Base-by-base conservation (phyloP, 2,888 invertebrate species). In the Entomobrya multifasciata region DNA sequence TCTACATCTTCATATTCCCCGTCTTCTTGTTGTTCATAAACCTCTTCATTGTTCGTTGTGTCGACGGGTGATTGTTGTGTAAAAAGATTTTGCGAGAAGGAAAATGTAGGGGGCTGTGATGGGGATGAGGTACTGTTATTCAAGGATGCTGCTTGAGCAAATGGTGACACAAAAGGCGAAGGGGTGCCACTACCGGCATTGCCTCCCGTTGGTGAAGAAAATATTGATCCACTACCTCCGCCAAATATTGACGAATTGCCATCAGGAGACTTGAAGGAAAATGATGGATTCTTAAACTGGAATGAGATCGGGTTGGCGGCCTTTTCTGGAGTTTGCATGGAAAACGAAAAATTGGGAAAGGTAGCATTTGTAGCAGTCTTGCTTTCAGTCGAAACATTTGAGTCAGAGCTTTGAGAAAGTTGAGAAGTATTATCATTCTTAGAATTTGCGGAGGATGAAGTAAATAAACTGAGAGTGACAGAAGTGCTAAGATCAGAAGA, bases 1-100 rank as follows among this genome's bases (percentile, higher is more conserved):
- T 86, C 88, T 15, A 87, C 88, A 0, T 88, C 88, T 41, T 88
- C 87, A 52, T 87, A 81, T 22, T 88, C 83, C 30, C 83, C 87
- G n/a, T 86, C 88, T 70, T 80, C 81, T 30, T 65, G 55, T 47
- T 67, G 55, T 47, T 78, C 74, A 44, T 55, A 44, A 20, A 17
- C 72, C 6, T 57, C 70, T 6, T 87, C 74, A 25, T 62, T 41
- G n/a, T 57, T 44, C 8, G n/a, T 4, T 74, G 27, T 10, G 5
- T 49, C 17, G 20, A 47, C 44, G 4, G 65, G 55, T 17, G 78
- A 25, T 55, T 62, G 62, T 30, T 22, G 44, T 8, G 44, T 60
- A 47, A 60, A 60, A 25, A 62, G 44, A 0, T 41, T 36, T 13
- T 52, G 49, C 0, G 52, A 30, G 22, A 83, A 52, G 41, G 67